These are phyloP conservation scores for Ostrea edulis DNA, from an alignment of 1,140 invertebrate genomes.

Conservation along the genomic window DNA sequence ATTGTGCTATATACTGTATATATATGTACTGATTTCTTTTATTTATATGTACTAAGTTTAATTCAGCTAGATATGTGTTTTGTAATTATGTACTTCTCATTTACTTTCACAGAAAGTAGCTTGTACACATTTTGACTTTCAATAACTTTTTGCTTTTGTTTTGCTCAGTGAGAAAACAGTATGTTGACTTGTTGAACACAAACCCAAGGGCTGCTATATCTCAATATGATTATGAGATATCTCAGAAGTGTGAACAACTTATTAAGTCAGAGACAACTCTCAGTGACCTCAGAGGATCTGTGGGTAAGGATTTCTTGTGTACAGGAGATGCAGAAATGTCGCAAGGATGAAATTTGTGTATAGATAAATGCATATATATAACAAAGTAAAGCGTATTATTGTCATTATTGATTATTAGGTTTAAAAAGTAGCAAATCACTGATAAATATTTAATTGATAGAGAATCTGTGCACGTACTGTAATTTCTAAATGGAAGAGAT, in stretches of 20 bases:
- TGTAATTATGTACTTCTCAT: neutral
- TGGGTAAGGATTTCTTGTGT: slow-evolving; percentile 65
- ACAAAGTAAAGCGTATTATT: too few species aligned
- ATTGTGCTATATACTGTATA: too few species aligned
- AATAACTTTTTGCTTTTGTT: slow-evolving; percentile 39
- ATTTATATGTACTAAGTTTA: neutral
- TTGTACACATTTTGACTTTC: neutral
- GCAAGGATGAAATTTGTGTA: too few species aligned
- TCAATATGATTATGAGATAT: slow-evolving; percentile 74
- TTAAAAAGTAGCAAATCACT: too few species aligned
- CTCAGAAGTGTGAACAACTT: slow-evolving; percentile 75
- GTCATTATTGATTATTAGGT: too few species aligned
- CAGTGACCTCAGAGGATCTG: slow-evolving; percentile 71
- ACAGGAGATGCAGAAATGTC: too few species aligned
- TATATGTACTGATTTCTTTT: neutral
- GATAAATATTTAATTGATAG: too few species aligned
- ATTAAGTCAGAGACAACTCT: slow-evolving; percentile 73
- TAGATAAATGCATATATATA: too few species aligned
- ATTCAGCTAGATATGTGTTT: neutral
- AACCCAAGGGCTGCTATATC: slow-evolving; percentile 76
- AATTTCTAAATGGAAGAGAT: too few species aligned
- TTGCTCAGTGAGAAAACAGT: slow-evolving; percentile 72
- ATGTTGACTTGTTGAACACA: slow-evolving; percentile 72
- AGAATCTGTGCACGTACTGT: too few species aligned
- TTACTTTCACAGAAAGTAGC: neutral